Conservation (phyloP, 2,888 invertebrate genomes). For the Torymus aiolomorphi region DNA sequence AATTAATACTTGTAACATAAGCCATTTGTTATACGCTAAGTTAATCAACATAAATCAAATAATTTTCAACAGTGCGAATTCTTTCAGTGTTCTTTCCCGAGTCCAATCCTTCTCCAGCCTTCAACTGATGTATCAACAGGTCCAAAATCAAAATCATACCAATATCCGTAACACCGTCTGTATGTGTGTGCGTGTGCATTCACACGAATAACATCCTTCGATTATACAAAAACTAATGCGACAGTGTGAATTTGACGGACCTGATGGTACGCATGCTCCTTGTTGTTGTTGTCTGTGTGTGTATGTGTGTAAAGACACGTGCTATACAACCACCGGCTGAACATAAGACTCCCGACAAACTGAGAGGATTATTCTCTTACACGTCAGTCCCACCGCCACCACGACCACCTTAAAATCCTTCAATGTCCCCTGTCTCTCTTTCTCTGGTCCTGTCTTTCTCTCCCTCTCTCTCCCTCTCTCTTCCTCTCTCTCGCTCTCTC, state of each 20-base stretch:
- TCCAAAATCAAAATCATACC: neutral
- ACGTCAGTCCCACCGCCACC: neutral
- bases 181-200: too few relatives aligned
- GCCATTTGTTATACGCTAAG: too few relatives aligned
- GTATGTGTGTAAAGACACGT: conserved; percentile 32
- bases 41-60: neutral
- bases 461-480: conserved; percentile 47
- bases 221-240: too few relatives aligned
- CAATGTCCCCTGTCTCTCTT: conserved; percentile 30
- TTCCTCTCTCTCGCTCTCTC: conserved; percentile 55
- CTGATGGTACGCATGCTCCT: conserved; percentile 22
- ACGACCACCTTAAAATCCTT: neutral
- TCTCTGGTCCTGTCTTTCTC: conserved; percentile 54
- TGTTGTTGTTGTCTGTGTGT: conserved; percentile 3
- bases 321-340: conserved; percentile 36
- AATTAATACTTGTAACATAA: neutral
- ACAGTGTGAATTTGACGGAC: neutral
- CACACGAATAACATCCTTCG: too few relatives aligned
- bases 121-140: conserved; percentile 10
- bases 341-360: conserved; percentile 20
- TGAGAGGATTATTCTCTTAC: conserved; percentile 3
- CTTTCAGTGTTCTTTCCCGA: neutral
- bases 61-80: conserved; percentile 22
- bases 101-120: neutral
- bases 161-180: too few relatives aligned